Evolutionary conservation across 2,797 vertebrate species (phyloP).

Genomic region (Fistularia commersonii): DNA sequence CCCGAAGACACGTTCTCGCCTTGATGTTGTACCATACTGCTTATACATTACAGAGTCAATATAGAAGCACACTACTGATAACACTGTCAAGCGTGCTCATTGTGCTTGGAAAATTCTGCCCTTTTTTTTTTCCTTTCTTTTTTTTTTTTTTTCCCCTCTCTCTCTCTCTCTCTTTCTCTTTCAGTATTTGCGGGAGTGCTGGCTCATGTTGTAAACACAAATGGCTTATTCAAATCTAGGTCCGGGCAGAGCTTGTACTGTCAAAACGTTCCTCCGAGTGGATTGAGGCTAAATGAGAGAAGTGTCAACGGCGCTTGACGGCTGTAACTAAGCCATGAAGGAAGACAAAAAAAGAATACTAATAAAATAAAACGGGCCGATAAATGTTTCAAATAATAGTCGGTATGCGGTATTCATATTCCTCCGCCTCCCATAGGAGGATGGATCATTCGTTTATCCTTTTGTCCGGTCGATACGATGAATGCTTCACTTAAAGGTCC

Average conservation of each 20-base stretch:
- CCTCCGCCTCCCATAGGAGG: slow-evolving; percentile 14
- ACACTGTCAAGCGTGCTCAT: slow-evolving; percentile 71
- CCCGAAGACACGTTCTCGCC: slow-evolving; percentile 73
- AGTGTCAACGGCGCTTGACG: slow-evolving; percentile 58
- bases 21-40: slow-evolving; percentile 75
- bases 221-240: slow-evolving; percentile 77
- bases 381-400: slow-evolving; percentile 32
- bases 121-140: slow-evolving; percentile 35
- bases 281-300: slow-evolving; percentile 65
- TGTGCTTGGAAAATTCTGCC: slow-evolving; percentile 67
- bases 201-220: slow-evolving; percentile 76
- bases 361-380: slow-evolving; percentile 25
- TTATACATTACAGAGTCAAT: slow-evolving; percentile 76
- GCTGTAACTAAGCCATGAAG: slow-evolving; percentile 56
- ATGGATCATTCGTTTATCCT: slow-evolving; percentile 9
- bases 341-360: slow-evolving; percentile 38
- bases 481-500: background rate
- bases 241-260: slow-evolving; percentile 56
- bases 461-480: slow-evolving; percentile 1
- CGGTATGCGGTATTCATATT: slow-evolving; percentile 40
- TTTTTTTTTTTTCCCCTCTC: no score
- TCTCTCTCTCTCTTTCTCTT: slow-evolving; percentile 20
- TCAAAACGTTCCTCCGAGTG: slow-evolving; percentile 57
- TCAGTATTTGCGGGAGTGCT: slow-evolving; percentile 60
- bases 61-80: slow-evolving; percentile 66